Base-by-base conservation (phyloP, 2,113 vertebrate species). In the Murina feae region DNA sequence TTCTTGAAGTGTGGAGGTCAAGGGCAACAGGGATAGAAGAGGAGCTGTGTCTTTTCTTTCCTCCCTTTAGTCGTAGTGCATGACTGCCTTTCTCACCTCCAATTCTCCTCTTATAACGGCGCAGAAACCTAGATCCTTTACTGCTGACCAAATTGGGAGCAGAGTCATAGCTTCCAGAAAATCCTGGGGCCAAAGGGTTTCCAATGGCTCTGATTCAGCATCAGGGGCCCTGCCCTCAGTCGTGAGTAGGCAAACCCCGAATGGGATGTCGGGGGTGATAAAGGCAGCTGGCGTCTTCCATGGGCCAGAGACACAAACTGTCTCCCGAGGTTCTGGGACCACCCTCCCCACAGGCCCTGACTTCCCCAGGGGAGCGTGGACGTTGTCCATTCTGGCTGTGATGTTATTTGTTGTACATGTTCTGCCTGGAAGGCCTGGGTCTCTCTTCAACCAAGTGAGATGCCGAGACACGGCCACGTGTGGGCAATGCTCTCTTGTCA, bases 391-490 rank as follows among this genome's bases (percentile, higher is more conserved):
- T 44, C 65, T 39, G 60, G 81, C 20, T 18, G 3, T 30, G 66
- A 30, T 4, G 3, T 30, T 30, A 14, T 42, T 32, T 39, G 13
- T 23, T 23, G 2, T 25, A 18, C 21, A 5, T 12, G 18, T 42
- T 68, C 35, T 63, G 5, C 68, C 53, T 11, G 58, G 55, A 89
- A 53, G 47, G 30, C 17, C 65, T 18, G 9, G 44, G 74, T 35
- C 44, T 76, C 55, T 65, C 23, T n/a, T 55, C 42, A 44, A 30
- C 63, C 16, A 30, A 7, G 51, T 37, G 2, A 55, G 63, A 60
- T 7, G 20, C 23, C 0, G 1, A 51, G 93, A 35, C 39, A 21
- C 11, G 21, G 30, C 47, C 4, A 4, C 0, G 0, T 0, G 6
- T 55, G 42, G 65, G 65, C 49, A 75, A 32, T 1, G 53, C 20